Percentiles rank a stretch among this genome's conserved stretches.
Conservation (phyloP, 1,140 invertebrate species). For the Eupristina koningsbergeri region DNA sequence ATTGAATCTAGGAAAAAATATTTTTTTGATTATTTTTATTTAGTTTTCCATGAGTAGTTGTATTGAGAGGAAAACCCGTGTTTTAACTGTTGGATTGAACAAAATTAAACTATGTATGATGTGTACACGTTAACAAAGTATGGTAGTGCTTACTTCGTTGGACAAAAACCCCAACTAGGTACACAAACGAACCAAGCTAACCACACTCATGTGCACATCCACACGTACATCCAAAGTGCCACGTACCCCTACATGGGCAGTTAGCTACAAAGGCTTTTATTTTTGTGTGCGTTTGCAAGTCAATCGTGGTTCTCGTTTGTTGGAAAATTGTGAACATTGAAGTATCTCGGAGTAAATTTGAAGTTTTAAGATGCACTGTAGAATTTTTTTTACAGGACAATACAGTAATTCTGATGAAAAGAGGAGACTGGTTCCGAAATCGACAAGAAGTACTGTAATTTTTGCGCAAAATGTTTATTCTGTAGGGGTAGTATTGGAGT, state of each 20-base stretch:
- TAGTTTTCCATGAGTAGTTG: too few relatives aligned
- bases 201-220: background rate
- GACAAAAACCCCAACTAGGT: background rate
- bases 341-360: too few relatives aligned
- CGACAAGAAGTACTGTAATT: background rate
- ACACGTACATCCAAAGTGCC: too few relatives aligned
- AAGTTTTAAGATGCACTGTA: too few relatives aligned
- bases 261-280: background rate
- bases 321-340: background rate
- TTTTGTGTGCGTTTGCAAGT: too few relatives aligned
- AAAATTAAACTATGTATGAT: background rate
- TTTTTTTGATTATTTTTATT: too few relatives aligned
- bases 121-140: background rate
- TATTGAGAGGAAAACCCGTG: too few relatives aligned
- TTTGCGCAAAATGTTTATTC: background rate
- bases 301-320: background rate
- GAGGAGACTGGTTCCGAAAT: background rate
- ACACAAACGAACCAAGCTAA: background rate
- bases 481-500: background rate
- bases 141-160: background rate
- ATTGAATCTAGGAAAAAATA: too few relatives aligned
- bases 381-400: background rate
- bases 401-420: background rate
- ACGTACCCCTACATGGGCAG: background rate
- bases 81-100: background rate